phyloP scores from a whole-genome alignment of 2,888 invertebrate species.

The Alentia gelatinosa region DNA sequence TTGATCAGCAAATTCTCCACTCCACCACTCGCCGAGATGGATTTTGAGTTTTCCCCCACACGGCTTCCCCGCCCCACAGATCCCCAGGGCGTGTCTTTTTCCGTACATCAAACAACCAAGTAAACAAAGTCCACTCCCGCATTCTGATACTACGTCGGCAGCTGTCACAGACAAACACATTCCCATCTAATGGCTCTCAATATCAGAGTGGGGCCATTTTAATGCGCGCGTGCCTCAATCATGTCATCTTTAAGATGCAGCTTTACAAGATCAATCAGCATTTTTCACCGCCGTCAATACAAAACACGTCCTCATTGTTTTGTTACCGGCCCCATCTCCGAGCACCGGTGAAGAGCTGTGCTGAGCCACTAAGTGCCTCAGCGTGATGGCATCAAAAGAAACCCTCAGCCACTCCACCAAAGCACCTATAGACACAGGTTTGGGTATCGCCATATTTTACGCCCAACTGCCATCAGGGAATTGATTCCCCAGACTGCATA shows the following conservation, averaged over 20 bases:
- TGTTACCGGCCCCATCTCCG: too few relatives aligned
- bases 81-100: not conserved
- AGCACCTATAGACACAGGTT: too few relatives aligned
- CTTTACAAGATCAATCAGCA: not conserved
- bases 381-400: too few relatives aligned
- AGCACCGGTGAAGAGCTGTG: too few relatives aligned
- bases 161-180: not conserved
- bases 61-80: too few relatives aligned
- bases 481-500: too few relatives aligned
- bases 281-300: not conserved
- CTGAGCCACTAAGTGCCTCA: too few relatives aligned
- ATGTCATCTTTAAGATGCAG: not conserved
- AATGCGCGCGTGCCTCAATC: not conserved
- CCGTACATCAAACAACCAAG: not conserved
- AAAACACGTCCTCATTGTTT: too few relatives aligned
- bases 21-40: not conserved
- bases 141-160: not conserved
- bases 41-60: not conserved
- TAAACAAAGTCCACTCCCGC: not conserved
- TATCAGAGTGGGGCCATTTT: not conserved
- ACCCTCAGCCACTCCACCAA: too few relatives aligned
- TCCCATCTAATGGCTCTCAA: not conserved
- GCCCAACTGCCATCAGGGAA: too few relatives aligned
- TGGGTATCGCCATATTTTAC: too few relatives aligned
- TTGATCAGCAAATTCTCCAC: not conserved